These are phyloP conservation scores for Styela clava DNA, from an alignment of 23 tunicate genomes.

Conservation along the genomic window DNA sequence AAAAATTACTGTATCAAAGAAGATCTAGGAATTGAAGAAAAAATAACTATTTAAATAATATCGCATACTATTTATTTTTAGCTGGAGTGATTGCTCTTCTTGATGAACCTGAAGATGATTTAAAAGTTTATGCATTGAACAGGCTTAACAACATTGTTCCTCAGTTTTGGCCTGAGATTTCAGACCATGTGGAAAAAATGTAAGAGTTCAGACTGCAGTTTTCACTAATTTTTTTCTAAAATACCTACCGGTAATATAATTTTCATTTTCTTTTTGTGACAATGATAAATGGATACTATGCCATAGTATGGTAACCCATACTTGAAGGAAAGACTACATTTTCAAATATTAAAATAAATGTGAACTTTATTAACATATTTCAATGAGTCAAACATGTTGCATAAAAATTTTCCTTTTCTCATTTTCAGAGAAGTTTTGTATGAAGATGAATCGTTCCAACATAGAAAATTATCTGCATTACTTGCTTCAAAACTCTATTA, in stretches of 20 bases:
- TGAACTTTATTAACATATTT: too few species aligned
- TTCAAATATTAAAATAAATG: too few species aligned
- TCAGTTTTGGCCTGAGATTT: constrained; percentile 99
- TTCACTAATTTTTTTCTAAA: not conserved
- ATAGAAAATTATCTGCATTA: constrained; percentile 89
- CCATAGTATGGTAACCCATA: too few species aligned
- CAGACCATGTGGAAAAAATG: constrained; percentile 94
- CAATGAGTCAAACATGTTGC: too few species aligned
- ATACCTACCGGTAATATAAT: not conserved
- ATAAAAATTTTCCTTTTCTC: not conserved
- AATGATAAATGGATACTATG: not conserved
- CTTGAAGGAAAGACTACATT: too few species aligned
- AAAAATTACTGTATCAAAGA: too few species aligned
- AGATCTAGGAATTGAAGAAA: too few species aligned
- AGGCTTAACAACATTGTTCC: constrained; percentile 92
- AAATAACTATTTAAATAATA: too few species aligned
- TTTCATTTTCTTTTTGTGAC: not conserved
- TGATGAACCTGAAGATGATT: constrained; percentile 94
- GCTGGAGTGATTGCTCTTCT: constrained; percentile 92
- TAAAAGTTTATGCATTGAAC: constrained; percentile 86
- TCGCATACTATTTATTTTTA: constrained; percentile 6
- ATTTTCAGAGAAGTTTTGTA: constrained; percentile 70
- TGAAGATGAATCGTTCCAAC: constrained; percentile 77
- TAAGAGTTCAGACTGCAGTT: constrained; percentile 31
- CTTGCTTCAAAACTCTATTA: constrained; percentile 96